A percentile compares a stretch with the other conserved stretches of the same genome.
These are phyloP conservation scores for Drosophila cracens DNA, from an alignment of 2,888 invertebrate genomes.

Conservation along the genomic window DNA sequence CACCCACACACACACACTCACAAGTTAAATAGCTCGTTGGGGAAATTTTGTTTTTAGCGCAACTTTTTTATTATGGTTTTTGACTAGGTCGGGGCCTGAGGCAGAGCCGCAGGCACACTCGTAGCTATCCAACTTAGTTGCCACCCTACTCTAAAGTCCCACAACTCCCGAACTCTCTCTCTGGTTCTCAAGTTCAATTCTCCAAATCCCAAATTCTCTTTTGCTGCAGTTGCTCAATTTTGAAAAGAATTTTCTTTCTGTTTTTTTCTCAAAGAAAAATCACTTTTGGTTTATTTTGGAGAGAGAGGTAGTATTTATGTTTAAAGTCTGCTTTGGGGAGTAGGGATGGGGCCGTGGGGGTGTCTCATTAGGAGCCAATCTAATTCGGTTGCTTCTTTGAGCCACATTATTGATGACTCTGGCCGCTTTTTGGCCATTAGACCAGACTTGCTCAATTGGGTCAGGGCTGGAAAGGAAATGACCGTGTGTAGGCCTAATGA, in stretches of 20 bases:
- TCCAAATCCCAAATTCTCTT: neutral
- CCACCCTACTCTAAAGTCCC: constrained; percentile 7
- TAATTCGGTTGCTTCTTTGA: constrained; percentile 8
- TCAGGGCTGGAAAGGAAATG: neutral
- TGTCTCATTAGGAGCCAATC: constrained; percentile 64
- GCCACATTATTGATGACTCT: constrained; percentile 51
- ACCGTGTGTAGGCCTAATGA: constrained; percentile 44
- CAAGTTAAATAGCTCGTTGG: constrained; percentile 72
- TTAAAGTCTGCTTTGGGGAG: neutral
- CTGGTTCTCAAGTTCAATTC: neutral
- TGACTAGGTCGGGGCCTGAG: constrained; percentile 7
- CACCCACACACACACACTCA: constrained; percentile 17
- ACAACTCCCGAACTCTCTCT: constrained; percentile 4
- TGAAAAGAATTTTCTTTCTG: neutral
- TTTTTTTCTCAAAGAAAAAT: constrained; percentile 1
- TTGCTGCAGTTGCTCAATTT: constrained; percentile 23
- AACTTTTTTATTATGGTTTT: constrained; percentile 61
- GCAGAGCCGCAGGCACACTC: constrained; percentile 31
- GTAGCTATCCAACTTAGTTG: constrained; percentile 15
- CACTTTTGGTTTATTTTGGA: constrained; percentile 12
- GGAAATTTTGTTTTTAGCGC: constrained; percentile 69
- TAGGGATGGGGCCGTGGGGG: neutral
- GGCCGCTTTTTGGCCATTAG: constrained; percentile 33
- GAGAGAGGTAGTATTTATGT: constrained; percentile 5
- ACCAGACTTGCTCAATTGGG: constrained; percentile 24